Base-by-base conservation (phyloP, 1,140 invertebrate genomes). In the Drosophila quadrilineata region DNA sequence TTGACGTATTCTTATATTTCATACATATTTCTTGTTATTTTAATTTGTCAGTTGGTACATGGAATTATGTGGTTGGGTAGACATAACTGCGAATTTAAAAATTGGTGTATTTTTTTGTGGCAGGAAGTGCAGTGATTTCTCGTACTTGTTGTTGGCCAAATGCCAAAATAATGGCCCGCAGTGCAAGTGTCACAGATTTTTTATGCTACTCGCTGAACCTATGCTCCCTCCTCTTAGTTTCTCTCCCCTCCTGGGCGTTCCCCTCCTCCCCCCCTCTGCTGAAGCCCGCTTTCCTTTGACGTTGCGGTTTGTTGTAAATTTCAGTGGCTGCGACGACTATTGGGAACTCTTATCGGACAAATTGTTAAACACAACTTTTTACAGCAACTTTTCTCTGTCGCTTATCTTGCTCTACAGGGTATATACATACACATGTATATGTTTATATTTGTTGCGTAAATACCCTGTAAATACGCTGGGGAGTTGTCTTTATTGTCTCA, bases 341-440 rank as follows among this genome's bases (percentile, higher is more conserved):
- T 58, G 54, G 54, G 54, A 65, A 21, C 33, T 48, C 43, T 58
- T 49, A 58, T 65, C 54, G 29, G 16, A 22, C 43, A 19, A 49
- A 41, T 57, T 62, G 38, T 53, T 16, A 53, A 48, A 53, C 50
- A 22, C 40, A 54, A 54, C 59, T 63, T 63, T 63, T 45, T 40
- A 9, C 17, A 63, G n/a, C 33, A 54, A 57, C 40, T 64, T 64
- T 64, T 36, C 17, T n/a, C 31, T 8, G 2, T 6, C 17, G 8
- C 12, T 56, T 64, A 56, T 64, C 59, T 28, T 22, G 22, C 49
- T 41, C 28, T 19, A 12, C 10, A 41, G 49, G 28, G 24, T 16
- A 17, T 21, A 12, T 12, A 38, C 28, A 63, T 56, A n/a, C 40
- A 29, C n/a, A 33, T 26, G 40, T 21, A 26, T 46, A 29, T 46